phyloP scores from a whole-genome alignment of 2,113 vertebrate genomes.

The Pica pica region DNA sequence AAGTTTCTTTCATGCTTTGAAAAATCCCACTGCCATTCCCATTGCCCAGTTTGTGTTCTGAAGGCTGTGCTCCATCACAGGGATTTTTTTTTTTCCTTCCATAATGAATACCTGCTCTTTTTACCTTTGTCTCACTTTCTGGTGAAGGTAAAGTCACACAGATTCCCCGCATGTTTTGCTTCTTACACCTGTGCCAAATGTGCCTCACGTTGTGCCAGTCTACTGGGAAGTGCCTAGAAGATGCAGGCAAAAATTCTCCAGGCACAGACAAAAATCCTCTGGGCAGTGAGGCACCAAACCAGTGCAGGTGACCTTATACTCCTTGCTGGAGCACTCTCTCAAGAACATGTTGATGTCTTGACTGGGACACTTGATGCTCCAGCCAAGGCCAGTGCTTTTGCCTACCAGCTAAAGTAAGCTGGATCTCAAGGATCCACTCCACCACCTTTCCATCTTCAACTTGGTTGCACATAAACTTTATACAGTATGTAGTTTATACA shows the following conservation, averaged over 20 bases:
- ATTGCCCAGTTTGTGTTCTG: constrained; percentile 28
- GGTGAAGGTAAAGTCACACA: neutral
- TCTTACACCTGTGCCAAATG: neutral
- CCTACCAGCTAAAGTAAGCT: neutral
- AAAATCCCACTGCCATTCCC: neutral
- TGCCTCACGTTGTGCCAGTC: neutral
- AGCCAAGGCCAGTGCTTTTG: neutral
- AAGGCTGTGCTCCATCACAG: neutral
- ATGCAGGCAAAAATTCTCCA: neutral
- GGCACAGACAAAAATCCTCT: neutral
- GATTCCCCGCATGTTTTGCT: neutral
- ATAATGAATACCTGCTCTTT: constrained; percentile 1
- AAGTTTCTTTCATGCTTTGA: constrained; percentile 24
- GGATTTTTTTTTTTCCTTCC: neutral
- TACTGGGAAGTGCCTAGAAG: neutral
- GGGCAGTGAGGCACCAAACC: neutral
- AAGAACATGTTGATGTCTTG: neutral
- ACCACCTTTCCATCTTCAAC: neutral
- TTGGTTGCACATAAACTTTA: neutral
- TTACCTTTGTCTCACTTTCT: neutral
- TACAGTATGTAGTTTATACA: neutral
- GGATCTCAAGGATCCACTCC: neutral
- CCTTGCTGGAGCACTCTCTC: neutral
- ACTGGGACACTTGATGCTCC: neutral
- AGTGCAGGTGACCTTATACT: neutral